Conservation (phyloP, 2,113 vertebrate genomes). For the Butorides virescens region DNA sequence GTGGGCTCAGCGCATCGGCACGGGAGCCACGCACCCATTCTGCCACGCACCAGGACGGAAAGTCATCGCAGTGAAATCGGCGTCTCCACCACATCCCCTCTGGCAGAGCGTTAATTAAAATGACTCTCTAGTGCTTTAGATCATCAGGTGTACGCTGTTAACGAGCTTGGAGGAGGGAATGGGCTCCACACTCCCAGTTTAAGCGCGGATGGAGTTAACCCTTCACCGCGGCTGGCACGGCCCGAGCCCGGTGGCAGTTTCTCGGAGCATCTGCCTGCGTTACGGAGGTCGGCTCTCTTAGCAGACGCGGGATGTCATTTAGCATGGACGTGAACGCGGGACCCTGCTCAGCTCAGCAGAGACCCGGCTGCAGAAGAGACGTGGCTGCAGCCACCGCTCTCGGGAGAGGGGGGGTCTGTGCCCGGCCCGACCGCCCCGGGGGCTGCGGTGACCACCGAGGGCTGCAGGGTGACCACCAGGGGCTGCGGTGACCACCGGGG, state of each 20-base stretch:
- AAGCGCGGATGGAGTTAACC: constrained; percentile 34
- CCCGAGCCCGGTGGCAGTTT: neutral
- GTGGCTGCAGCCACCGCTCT: fast-evolving
- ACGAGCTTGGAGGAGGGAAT: constrained; percentile 46
- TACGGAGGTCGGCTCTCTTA: neutral
- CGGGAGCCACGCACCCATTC: neutral
- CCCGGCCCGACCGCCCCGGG: fast-evolving
- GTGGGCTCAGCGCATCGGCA: neutral
- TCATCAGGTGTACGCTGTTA: constrained; percentile 62
- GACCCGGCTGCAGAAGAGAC: neutral
- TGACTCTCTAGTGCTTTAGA: constrained; percentile 58
- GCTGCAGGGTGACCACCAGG: too few species aligned
- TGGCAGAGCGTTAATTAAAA: constrained; percentile 62
- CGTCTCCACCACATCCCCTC: constrained; percentile 61
- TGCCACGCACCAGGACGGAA: constrained; percentile 43
- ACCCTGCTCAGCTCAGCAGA: neutral
- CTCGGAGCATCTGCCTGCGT: neutral
- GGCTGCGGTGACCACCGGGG: fast-evolving
- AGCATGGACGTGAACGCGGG: fast-evolving
- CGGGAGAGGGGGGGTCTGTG: neutral
- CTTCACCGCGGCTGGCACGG: constrained; percentile 27
- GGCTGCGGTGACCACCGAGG: too few species aligned
- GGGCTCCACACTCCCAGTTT: neutral
- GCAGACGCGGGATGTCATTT: neutral
- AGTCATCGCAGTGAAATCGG: constrained; percentile 60